Evolutionary conservation across 2,797 vertebrate species (phyloP).

Genomic region (Alcedo quadribrachys): DNA sequence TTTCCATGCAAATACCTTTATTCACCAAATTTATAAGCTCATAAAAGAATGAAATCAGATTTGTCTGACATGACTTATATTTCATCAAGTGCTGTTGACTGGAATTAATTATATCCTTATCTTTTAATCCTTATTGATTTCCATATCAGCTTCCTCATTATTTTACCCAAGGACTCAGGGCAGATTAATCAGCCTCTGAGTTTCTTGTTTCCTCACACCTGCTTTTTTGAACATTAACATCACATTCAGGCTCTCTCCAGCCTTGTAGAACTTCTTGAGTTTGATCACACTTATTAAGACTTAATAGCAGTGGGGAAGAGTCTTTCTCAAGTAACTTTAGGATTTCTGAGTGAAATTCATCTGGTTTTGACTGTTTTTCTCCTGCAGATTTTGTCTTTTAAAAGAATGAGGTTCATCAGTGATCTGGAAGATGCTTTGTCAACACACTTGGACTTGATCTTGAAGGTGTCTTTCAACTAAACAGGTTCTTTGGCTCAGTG

Average conservation of each 20-base stretch:
- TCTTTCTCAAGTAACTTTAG: not conserved
- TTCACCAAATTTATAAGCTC: not conserved
- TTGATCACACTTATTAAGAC: not conserved
- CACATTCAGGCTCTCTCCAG: not conserved
- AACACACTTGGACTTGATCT: not conserved
- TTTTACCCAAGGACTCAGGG: not conserved
- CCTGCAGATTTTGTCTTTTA: not conserved
- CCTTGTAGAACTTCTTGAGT: not conserved
- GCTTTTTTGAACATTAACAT: not conserved
- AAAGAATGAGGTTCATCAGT: not conserved
- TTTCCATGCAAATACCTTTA: not conserved
- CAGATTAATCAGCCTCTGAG: not conserved
- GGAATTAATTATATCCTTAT: conserved; percentile 23
- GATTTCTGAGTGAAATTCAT: not conserved
- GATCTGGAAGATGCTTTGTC: not conserved
- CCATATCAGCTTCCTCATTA: conserved; percentile 1
- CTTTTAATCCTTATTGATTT: conserved; percentile 38
- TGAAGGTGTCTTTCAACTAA: not conserved
- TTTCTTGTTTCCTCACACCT: not conserved
- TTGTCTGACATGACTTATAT: not conserved
- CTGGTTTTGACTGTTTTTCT: not conserved
- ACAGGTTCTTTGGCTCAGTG: not conserved
- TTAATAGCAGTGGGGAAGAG: not conserved
- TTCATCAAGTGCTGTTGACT: not conserved
- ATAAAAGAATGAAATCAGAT: conserved; percentile 20